Percentiles rank a stretch among this genome's conserved stretches.
phyloP scores from a whole-genome alignment of 2,113 vertebrate genomes.

The Odontophorus gujanensis region DNA sequence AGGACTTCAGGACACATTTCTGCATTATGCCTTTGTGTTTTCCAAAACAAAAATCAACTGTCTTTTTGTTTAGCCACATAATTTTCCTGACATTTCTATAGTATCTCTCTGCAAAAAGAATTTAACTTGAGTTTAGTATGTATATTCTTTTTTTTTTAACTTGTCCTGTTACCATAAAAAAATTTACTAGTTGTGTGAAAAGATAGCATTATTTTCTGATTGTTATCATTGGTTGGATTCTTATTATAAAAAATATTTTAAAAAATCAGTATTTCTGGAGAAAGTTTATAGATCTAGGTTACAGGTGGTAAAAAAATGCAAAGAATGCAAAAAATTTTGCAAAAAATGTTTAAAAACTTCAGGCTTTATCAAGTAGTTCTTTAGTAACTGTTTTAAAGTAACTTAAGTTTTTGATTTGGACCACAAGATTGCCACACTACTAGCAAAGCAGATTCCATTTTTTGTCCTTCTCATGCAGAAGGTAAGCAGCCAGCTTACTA shows the following conservation, averaged over 20 bases:
- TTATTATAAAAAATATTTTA: not conserved
- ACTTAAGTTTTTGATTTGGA: not conserved
- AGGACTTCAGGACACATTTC: not conserved
- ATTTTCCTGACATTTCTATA: not conserved
- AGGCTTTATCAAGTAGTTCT: not conserved
- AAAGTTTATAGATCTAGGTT: not conserved
- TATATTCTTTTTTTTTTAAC: not conserved
- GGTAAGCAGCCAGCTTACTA: not conserved
- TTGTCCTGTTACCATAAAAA: constrained; percentile 2
- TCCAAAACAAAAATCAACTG: not conserved
- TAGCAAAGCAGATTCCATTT: not conserved
- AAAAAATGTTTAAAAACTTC: not conserved
- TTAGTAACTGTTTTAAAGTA: not conserved
- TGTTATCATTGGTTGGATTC: not conserved
- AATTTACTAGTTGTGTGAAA: constrained; percentile 4
- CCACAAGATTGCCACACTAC: not conserved
- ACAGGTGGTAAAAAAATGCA: not conserved
- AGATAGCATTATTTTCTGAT: not conserved
- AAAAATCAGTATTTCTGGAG: not conserved
- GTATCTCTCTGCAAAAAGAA: not conserved
- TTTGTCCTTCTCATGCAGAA: not conserved
- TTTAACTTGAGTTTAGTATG: not conserved
- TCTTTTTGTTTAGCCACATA: not conserved
- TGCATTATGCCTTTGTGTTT: not conserved
- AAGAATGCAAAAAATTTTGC: not conserved